phyloP scores from a whole-genome alignment of 1,140 invertebrate genomes.

The Eriosoma lanigerum region DNA sequence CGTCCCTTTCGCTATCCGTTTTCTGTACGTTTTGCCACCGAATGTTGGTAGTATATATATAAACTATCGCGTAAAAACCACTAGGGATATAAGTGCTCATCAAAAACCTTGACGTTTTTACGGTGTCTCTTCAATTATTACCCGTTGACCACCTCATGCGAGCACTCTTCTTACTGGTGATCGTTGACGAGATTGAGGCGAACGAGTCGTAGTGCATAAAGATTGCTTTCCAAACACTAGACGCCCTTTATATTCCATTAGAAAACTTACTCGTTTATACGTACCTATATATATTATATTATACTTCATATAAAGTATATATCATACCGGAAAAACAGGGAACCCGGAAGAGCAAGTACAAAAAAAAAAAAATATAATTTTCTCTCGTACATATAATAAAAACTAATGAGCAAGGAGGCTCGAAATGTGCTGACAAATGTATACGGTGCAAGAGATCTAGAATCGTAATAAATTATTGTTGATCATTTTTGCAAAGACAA shows the following conservation, averaged over 20 bases:
- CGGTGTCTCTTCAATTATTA: constrained; percentile 26
- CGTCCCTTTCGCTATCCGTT: background rate
- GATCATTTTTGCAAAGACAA: background rate
- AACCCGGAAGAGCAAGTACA: no score
- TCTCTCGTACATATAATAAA: background rate
- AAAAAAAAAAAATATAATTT: background rate
- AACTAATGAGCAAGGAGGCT: background rate
- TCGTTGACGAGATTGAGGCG: no score
- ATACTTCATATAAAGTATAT: background rate
- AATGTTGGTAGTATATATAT: background rate
- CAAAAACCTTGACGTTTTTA: constrained; percentile 23
- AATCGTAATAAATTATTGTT: constrained; percentile 23
- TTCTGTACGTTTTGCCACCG: background rate
- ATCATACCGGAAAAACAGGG: no score
- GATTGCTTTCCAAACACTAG: constrained; percentile 9
- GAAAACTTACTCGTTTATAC: background rate
- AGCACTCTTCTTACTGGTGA: no score
- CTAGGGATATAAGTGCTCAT: constrained; percentile 28
- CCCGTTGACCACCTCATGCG: background rate
- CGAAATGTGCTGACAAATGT: constrained; percentile 8
- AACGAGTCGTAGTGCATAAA: background rate
- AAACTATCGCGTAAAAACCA: background rate
- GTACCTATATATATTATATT: background rate
- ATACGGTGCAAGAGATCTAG: background rate
- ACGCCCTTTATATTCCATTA: background rate